Percentiles rank a stretch among this genome's conserved stretches.
These are phyloP conservation scores for Hycleus phaleratus DNA, from an alignment of 1,140 invertebrate species.

Conservation along the genomic window DNA sequence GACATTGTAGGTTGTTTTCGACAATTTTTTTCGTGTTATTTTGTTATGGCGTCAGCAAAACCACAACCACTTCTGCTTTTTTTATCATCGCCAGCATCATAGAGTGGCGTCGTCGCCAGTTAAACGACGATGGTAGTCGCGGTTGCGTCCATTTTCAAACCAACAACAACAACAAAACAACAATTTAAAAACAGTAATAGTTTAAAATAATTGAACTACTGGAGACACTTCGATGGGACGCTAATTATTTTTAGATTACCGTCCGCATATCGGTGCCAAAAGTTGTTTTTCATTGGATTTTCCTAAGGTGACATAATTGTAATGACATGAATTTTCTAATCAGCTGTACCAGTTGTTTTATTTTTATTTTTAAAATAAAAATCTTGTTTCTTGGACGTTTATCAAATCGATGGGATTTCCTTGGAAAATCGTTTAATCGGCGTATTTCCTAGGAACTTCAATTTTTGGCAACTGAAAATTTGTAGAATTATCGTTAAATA, in stretches of 20 bases:
- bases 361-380: background rate
- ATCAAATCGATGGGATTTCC: background rate
- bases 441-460: too few relatives aligned
- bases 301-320: background rate
- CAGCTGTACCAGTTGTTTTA: background rate
- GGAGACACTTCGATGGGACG: background rate
- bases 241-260: background rate
- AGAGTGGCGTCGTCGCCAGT: too few relatives aligned
- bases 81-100: too few relatives aligned
- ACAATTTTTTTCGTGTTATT: too few relatives aligned
- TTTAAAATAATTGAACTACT: background rate
- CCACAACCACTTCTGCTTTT: too few relatives aligned
- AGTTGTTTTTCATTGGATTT: constrained; percentile 6
- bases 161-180: too few relatives aligned
- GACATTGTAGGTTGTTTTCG: too few relatives aligned
- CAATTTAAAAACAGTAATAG: background rate
- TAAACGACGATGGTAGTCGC: constrained; percentile 1
- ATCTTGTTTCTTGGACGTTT: constrained; percentile 4
- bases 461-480: too few relatives aligned
- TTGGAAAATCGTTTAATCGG: too few relatives aligned
- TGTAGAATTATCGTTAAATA: too few relatives aligned
- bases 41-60: too few relatives aligned
- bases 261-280: background rate
- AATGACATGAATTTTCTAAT: constrained; percentile 3
- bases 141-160: background rate